Evolutionary conservation across 2,113 vertebrate genomes (phyloP).

Genomic region (Ahaetulla prasina): DNA sequence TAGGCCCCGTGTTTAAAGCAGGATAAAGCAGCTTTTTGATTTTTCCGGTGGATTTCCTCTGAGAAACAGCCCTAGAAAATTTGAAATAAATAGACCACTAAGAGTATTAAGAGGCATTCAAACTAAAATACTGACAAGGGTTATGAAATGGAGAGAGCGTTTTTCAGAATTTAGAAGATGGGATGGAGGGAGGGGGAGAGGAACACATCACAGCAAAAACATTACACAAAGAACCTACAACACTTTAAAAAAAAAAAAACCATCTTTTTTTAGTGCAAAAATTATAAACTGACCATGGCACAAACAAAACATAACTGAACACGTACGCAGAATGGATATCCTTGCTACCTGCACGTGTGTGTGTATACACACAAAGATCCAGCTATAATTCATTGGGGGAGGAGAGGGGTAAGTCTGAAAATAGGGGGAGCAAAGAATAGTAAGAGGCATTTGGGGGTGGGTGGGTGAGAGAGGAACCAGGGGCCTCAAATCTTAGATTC

Average conservation of each 20-base stretch:
- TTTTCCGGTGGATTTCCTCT: rapidly evolving
- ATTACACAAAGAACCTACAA: not conserved
- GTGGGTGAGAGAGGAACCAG: not conserved
- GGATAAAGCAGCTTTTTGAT: not conserved
- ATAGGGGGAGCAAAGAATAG: not conserved
- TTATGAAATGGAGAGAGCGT: not conserved
- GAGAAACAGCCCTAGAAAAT: not conserved
- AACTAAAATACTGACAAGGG: not conserved
- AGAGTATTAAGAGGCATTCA: rapidly evolving
- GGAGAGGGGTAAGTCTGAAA: not conserved
- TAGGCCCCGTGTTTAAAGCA: not conserved
- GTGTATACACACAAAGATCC: slow-evolving; percentile 33
- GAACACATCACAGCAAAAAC: not conserved
- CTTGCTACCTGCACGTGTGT: not conserved
- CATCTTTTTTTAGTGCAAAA: slow-evolving; percentile 55
- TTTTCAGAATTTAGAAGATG: not conserved
- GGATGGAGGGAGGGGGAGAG: not conserved
- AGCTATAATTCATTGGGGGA: slow-evolving; percentile 11
- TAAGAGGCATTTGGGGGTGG: not conserved
- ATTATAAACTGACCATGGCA: slow-evolving; percentile 56
- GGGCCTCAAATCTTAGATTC: not conserved
- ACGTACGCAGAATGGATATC: rapidly evolving
- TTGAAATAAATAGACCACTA: not conserved
- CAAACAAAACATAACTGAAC: slow-evolving; percentile 16
- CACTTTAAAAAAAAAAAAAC: not conserved